Evolutionary conservation across 2,888 invertebrate species (phyloP).

Genomic region (Chaitophorus viminalis): DNA sequence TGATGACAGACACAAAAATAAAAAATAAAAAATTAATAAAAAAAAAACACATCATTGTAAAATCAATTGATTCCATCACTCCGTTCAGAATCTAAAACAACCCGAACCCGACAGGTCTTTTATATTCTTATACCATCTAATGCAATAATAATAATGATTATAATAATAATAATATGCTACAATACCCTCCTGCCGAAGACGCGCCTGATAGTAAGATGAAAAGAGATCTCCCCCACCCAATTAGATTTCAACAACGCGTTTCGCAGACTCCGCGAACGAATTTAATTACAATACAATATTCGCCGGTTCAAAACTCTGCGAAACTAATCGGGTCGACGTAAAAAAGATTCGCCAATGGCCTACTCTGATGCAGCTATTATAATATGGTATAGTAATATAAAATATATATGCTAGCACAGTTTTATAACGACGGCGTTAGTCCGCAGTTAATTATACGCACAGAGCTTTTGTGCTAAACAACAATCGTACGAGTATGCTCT

Average conservation of each 20-base stretch:
- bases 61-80: too few relatives aligned
- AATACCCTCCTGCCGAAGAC: background rate
- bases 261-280: background rate
- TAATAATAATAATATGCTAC: too few relatives aligned
- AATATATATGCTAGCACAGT: background rate
- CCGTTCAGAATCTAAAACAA: too few relatives aligned
- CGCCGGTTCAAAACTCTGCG: background rate
- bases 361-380: background rate
- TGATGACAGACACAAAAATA: too few relatives aligned
- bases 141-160: too few relatives aligned
- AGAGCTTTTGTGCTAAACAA: conserved; percentile 18
- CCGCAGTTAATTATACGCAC: background rate
- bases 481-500: background rate
- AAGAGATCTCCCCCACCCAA: background rate
- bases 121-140: too few relatives aligned
- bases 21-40: too few relatives aligned
- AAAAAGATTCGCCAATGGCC: background rate
- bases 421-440: background rate
- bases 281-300: background rate
- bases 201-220: background rate
- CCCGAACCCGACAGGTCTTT: too few relatives aligned
- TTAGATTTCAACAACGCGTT: background rate
- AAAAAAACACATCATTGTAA: too few relatives aligned
- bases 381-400: background rate
- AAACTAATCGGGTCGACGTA: conserved; percentile 6